Evolutionary conservation across 1,140 invertebrate genomes (phyloP), one percentile per base, ranked within the genome.

Genomic region (Leptopilina boulardi): DNA sequence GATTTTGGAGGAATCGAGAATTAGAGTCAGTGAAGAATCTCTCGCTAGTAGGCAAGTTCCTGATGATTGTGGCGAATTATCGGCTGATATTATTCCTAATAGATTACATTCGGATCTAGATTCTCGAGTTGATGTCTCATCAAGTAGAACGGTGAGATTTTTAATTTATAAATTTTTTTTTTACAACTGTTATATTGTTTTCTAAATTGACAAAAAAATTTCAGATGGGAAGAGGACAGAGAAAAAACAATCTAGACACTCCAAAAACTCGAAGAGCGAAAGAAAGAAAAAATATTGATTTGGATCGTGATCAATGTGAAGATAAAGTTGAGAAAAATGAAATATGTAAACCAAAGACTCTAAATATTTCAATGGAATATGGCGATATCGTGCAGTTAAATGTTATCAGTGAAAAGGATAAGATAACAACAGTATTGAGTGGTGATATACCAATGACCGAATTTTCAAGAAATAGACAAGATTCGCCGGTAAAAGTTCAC

Each of bases 1-100:
- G 44, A 85, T 91, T 19, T 77, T 91, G 13, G 87, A 89, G 66
- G 89, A 91, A 23, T 91, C 90, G 4, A 82, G 87, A 41, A 77
- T 88, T 0, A 78, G 88, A 13, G 85, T 90, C 0, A 90, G 89
- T 79, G 87, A 89, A 34, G 89, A 91, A 66, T 90, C 89, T 0
- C 74, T 90, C 3, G 74, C 77, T 44, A 83, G 76, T 44, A 83
- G 76, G 77, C 79, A 79, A 18, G 21, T n/a, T 34, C 59, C 59
- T 30, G 59, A 66, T 23, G 59, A 66, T 5, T 30, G 26, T 15
- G 59, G 23, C 2, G 59, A 23, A 66, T 26, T 66, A 0, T 66
- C 26, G 59, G 3, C 13, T 34, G 59, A 66, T 13, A 66, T 66
- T 26, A 66, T 66, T 26, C 59, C 59, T 66, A 66, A 66, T 66